These are phyloP conservation scores for Salvelinus alpinus DNA, from an alignment of 2,113 vertebrate species.

Conservation along the genomic window DNA sequence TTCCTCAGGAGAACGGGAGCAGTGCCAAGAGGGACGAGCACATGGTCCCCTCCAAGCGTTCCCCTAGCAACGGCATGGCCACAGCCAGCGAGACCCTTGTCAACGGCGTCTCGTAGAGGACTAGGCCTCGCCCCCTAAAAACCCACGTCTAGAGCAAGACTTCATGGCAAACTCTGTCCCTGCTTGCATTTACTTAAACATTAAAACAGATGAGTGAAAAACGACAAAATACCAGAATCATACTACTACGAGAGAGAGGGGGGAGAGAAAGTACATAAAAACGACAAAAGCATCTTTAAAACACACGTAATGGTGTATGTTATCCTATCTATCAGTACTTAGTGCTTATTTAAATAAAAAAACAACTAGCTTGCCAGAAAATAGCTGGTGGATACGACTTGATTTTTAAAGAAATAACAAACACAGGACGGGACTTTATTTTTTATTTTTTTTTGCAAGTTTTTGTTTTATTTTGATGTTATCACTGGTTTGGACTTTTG, in stretches of 20 bases:
- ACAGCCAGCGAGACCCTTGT: conserved; percentile 76
- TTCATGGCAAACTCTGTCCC: conserved; percentile 79
- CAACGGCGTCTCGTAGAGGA: conserved; percentile 86
- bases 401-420: conserved; percentile 74
- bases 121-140: conserved; percentile 51
- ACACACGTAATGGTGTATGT: conserved; percentile 77
- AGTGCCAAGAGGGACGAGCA: conserved; percentile 67
- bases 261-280: conserved; percentile 70
- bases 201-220: conserved; percentile 80
- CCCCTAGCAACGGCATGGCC: conserved; percentile 75
- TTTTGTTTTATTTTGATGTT: conserved; percentile 56
- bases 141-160: conserved; percentile 80
- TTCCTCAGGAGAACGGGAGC: conserved; percentile 79
- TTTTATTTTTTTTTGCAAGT: conserved; percentile 35
- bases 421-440: conserved; percentile 75
- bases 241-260: conserved; percentile 68
- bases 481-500: conserved; percentile 76
- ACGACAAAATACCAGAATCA: conserved; percentile 79
- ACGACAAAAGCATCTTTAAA: conserved; percentile 79
- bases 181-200: conserved; percentile 85
- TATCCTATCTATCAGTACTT: conserved; percentile 85
- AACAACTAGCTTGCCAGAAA: conserved; percentile 76
- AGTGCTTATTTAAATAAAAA: conserved; percentile 78
- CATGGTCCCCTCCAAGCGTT: conserved; percentile 73
- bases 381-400: conserved; percentile 80